Percentiles rank a stretch among this genome's conserved stretches.
Conservation (phyloP, 1,140 invertebrate species). For the Monochamus saltuarius region DNA sequence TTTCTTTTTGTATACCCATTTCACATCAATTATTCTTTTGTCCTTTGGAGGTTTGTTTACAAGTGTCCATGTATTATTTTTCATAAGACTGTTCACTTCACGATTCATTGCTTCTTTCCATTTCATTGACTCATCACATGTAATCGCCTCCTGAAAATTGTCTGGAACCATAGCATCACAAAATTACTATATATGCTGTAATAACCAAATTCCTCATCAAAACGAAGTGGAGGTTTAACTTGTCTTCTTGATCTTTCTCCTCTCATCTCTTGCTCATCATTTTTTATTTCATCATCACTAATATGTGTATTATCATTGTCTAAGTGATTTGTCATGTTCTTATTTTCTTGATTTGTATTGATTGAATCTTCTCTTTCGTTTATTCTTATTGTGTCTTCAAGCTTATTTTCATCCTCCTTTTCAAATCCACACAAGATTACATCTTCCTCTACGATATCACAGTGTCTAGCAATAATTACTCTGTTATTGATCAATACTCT, state of each 20-base stretch:
- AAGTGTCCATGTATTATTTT: slow-evolving; percentile 2
- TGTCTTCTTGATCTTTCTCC: slow-evolving; percentile 9
- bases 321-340: background rate
- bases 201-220: slow-evolving; percentile 9
- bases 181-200: background rate
- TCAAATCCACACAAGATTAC: background rate
- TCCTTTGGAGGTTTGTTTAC: background rate
- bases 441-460: slow-evolving; percentile 6
- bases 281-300: slow-evolving; percentile 4
- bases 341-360: background rate
- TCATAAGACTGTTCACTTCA: background rate
- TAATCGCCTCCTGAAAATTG: background rate
- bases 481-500: slow-evolving; percentile 8
- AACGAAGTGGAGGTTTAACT: slow-evolving; percentile 2
- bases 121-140: background rate
- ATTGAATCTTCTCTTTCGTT: background rate
- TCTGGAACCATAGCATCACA: background rate
- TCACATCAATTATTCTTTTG: too few species aligned
- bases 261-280: background rate
- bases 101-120: slow-evolving; percentile 1
- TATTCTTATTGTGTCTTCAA: too few species aligned
- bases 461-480: background rate
- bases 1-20: too few species aligned
- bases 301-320: background rate
- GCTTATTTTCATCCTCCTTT: too few species aligned